Evolutionary conservation across 2,888 invertebrate genomes (phyloP), one percentile per base, ranked within the genome.

Genomic region (Hydraecia micacea): DNA sequence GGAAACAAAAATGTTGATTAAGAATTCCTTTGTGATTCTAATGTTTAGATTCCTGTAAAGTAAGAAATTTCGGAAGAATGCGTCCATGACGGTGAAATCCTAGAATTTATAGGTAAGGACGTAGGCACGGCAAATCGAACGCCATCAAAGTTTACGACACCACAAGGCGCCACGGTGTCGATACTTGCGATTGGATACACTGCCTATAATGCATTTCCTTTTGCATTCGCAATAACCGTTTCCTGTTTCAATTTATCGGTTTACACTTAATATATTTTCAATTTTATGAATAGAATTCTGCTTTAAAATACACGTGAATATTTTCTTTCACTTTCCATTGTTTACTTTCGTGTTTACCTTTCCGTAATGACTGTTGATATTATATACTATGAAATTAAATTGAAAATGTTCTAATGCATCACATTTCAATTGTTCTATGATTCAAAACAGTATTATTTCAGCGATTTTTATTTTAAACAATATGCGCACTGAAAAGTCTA

Each of bases 61-160:
- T 71, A 75, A 68, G 71, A 68, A 86, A 74, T 80, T 63, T 79
- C 18, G 62, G 42, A 84, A 70, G 72, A 77, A 80, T 84, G 70
- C 69, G 52, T 71, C 67, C 79, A 81, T 75, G 81, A 81, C 79
- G 84, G 76, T 87, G 83, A 88, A 88, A 85, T 84, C 65, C 68
- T 75, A 75, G 80, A 84, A 85, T 89, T 83, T 88, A 87, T 87
- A 81, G 77, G 78, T 80, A 55, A 82, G 75, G 77, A 84, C 81
- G 85, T 87, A 89, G 87, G 85, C 86, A 86, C 87, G 86, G 89
- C 89, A 91, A 92, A 92, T 94, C 91, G 92, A 92, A 91, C 91
- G 92, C 94, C 91, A 95, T 95, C 94, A 95, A 95, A 95, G 89
- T 96, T 96, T 94, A 96, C 94, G 94, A 94, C 91, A 91, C 86